Percentiles rank a stretch among this genome's conserved stretches.
phyloP scores from a whole-genome alignment of 2,888 invertebrate genomes.

The Tetropium fuscum region DNA sequence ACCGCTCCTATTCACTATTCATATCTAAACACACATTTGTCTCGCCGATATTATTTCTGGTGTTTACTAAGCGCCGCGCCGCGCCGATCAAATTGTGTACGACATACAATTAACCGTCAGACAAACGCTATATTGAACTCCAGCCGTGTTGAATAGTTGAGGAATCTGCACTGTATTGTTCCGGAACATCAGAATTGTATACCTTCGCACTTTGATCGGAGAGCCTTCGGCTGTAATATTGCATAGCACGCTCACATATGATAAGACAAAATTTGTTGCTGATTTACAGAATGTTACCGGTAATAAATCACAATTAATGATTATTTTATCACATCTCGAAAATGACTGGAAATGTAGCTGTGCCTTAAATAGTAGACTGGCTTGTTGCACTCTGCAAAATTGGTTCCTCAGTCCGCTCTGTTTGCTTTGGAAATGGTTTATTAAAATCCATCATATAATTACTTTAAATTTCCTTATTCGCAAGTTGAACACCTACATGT shows the following conservation, averaged over 20 bases:
- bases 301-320: no score
- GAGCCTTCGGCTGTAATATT: neutral
- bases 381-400: no score
- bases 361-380: no score
- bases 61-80: neutral
- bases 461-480: no score
- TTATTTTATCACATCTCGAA: no score
- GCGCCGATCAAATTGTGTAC: conserved; percentile 4
- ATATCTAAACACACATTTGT: conserved; percentile 3
- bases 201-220: conserved; percentile 7
- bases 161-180: conserved; percentile 12
- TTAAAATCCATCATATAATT: no score
- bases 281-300: no score
- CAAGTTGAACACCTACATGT: no score
- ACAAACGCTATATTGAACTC: conserved; percentile 12
- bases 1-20: neutral
- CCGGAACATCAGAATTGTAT: neutral
- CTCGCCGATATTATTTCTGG: conserved; percentile 4
- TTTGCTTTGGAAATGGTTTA: no score
- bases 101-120: conserved; percentile 4
- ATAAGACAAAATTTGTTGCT: no score
- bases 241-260: neutral
- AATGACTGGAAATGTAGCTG: no score
- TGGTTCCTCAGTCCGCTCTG: no score
- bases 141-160: conserved; percentile 1